Percentiles rank a stretch among this genome's conserved stretches.
Evolutionary conservation across 2,797 vertebrate species (phyloP).

Genomic region (Notoglanidium macrostoma): DNA sequence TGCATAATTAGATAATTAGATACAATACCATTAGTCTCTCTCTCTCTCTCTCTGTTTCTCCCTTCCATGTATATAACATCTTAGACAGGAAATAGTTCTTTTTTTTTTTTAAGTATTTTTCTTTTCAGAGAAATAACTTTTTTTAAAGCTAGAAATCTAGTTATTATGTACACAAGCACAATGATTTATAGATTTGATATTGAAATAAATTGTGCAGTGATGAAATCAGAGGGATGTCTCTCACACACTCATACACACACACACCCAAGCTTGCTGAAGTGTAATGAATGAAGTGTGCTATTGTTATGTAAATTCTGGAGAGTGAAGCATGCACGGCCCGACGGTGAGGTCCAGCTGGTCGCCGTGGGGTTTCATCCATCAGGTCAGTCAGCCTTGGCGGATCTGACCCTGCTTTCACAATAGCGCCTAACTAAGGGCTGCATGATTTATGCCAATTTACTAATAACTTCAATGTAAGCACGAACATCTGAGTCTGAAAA

Average conservation of each 20-base stretch:
- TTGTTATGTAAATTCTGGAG: constrained; percentile 59
- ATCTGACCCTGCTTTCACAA: constrained; percentile 64
- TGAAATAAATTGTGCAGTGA: constrained; percentile 1
- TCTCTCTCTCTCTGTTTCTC: background rate
- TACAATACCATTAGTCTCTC: background rate
- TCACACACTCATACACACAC: constrained; percentile 5
- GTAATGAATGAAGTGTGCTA: constrained; percentile 53
- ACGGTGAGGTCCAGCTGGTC: constrained; percentile 74
- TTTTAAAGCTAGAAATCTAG: background rate
- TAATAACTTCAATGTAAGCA: constrained; percentile 61
- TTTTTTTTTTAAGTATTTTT: background rate
- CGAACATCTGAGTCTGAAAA: constrained; percentile 40
- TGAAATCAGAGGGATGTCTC: constrained; percentile 8
- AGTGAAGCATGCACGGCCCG: constrained; percentile 30
- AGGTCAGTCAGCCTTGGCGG: constrained; percentile 72
- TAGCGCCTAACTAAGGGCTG: constrained; percentile 55
- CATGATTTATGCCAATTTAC: constrained; percentile 70
- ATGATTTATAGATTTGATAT: background rate
- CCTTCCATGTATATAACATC: background rate
- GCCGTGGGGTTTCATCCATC: constrained; percentile 65
- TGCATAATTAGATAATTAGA: constrained; percentile 9
- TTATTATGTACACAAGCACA: background rate
- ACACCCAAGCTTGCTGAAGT: constrained; percentile 10
- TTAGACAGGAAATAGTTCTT: background rate
- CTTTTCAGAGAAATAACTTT: background rate